Conservation (phyloP, 92 coral and sea anemone species). For the Palythoa caribaeorum region DNA sequence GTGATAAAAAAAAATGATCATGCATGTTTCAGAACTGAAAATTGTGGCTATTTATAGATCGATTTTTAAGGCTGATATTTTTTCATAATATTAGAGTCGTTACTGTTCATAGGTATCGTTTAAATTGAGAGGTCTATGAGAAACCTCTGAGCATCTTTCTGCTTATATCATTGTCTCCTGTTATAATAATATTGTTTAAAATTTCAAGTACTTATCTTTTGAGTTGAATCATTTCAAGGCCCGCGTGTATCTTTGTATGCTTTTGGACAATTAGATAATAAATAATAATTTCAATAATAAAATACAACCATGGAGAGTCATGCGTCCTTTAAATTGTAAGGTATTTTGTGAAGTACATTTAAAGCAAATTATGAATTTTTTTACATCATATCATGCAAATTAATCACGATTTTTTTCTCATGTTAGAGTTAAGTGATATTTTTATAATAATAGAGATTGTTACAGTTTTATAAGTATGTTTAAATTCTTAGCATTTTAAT, state of each 20-base stretch:
- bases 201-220: slow-evolving; percentile 27
- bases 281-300: slow-evolving; percentile 16
- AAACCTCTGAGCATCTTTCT: slow-evolving; percentile 32
- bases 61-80: slow-evolving; percentile 22
- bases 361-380: slow-evolving; percentile 21
- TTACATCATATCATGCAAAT: slow-evolving; percentile 27
- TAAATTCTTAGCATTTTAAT: slow-evolving; percentile 25
- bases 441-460: slow-evolving; percentile 3
- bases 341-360: slow-evolving; percentile 35
- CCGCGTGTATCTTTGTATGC: slow-evolving; percentile 23
- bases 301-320: slow-evolving; percentile 27
- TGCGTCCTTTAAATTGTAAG: slow-evolving; percentile 23
- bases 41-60: slow-evolving; percentile 21
- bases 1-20: slow-evolving; percentile 25
- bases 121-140: slow-evolving; percentile 32
- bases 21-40: slow-evolving; percentile 15
- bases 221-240: slow-evolving; percentile 28
- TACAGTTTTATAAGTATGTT: slow-evolving; percentile 26
- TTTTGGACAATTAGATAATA: slow-evolving; percentile 13
- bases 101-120: slow-evolving; percentile 3
- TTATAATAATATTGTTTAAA: slow-evolving; percentile 29
- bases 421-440: slow-evolving; percentile 31
- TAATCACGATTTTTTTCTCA: slow-evolving; percentile 18
- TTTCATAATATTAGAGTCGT: slow-evolving; percentile 25
- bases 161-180: slow-evolving; percentile 29